These are phyloP conservation scores for Palythoa caribaeorum DNA, from an alignment of 92 coral and sea anemone genomes.

Conservation along the genomic window DNA sequence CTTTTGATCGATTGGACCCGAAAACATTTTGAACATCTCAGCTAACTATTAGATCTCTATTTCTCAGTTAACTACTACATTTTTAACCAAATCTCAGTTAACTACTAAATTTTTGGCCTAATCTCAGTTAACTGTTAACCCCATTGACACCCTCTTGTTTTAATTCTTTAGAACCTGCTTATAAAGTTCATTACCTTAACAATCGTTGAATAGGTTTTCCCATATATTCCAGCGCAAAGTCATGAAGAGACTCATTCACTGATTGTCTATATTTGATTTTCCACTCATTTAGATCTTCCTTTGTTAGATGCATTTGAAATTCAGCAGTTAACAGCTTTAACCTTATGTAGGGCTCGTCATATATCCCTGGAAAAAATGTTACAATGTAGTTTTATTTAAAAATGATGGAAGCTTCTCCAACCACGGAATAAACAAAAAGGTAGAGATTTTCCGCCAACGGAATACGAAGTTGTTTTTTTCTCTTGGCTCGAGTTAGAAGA, in stretches of 20 bases:
- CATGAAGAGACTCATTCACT: constrained; percentile 61
- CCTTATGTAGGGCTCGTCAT: constrained; percentile 19
- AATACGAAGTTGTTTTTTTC: too few relatives aligned
- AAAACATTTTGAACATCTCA: too few relatives aligned
- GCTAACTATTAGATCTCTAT: too few relatives aligned
- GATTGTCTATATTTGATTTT: constrained; percentile 50
- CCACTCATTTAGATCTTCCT: constrained; percentile 48
- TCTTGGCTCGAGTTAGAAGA: too few relatives aligned
- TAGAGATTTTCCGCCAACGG: too few relatives aligned
- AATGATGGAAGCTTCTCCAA: background rate
- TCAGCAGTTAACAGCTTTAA: background rate
- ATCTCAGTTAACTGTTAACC: too few relatives aligned
- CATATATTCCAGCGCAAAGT: constrained; percentile 60
- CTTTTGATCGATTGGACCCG: too few relatives aligned
- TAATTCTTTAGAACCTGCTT: background rate
- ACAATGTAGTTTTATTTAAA: background rate
- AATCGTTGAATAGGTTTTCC: constrained; percentile 71
- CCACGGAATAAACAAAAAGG: too few relatives aligned
- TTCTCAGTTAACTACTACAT: too few relatives aligned
- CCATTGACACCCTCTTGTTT: too few relatives aligned
- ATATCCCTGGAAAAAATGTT: constrained; percentile 19
- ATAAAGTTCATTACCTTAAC: constrained; percentile 56
- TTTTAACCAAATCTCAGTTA: too few relatives aligned
- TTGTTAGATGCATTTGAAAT: constrained; percentile 1
- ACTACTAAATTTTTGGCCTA: too few relatives aligned